phyloP scores from a whole-genome alignment of 2,113 vertebrate species.

The Triplophysa tibetana region DNA sequence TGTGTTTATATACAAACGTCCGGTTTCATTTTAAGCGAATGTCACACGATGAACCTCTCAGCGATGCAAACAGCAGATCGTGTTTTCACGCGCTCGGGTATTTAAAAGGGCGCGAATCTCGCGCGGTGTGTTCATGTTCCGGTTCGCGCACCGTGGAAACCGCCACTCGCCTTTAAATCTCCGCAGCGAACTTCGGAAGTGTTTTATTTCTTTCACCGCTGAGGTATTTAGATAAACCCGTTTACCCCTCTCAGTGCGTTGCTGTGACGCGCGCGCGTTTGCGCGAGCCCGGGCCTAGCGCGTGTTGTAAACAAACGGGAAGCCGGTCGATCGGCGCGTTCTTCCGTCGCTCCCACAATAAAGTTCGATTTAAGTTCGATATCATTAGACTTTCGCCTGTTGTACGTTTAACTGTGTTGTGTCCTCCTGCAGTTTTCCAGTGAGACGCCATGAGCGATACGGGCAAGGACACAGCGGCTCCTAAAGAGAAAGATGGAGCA shows the following conservation, averaged over 20 bases:
- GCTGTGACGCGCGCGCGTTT: neutral
- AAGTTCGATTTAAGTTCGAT: neutral
- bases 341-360: neutral
- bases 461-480: constrained; percentile 84
- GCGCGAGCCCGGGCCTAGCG: constrained; percentile 6
- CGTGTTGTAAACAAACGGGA: constrained; percentile 38
- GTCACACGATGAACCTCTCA: neutral
- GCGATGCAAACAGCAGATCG: constrained; percentile 45
- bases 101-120: constrained; percentile 72
- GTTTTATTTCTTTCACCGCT: neutral
- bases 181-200: neutral
- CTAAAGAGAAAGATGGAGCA: constrained; percentile 88
- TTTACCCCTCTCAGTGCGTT: neutral
- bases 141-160: constrained; percentile 50
- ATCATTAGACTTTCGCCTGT: no score
- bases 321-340: constrained; percentile 4
- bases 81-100: constrained; percentile 36
- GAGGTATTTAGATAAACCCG: neutral
- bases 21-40: neutral
- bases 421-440: constrained; percentile 55
- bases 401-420: constrained; percentile 6
- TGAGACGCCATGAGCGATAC: constrained; percentile 86
- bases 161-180: constrained; percentile 15
- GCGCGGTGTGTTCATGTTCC: constrained; percentile 38
- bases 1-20: no score